Percentiles rank a stretch among this genome's conserved stretches.
Evolutionary conservation across 2,113 vertebrate genomes (phyloP).

Genomic region (Myotis yumanensis): DNA sequence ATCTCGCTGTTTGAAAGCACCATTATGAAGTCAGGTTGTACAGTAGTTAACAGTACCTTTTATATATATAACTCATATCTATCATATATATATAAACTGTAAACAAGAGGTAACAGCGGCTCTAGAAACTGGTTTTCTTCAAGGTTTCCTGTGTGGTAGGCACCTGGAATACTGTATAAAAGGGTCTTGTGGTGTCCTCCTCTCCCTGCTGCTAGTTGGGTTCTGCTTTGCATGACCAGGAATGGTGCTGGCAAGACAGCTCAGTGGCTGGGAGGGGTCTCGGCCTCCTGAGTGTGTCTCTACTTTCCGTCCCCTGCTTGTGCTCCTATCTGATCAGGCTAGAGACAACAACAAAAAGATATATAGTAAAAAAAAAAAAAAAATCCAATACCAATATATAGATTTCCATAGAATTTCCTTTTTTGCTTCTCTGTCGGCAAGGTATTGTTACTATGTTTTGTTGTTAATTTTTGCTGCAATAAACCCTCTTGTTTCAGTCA

Average conservation of each 20-base stretch:
- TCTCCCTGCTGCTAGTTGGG: constrained; percentile 81
- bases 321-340: constrained; percentile 79
- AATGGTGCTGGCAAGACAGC: constrained; percentile 87
- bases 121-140: constrained; percentile 90
- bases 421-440: constrained; percentile 64
- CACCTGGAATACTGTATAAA: constrained; percentile 92
- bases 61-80: constrained; percentile 86
- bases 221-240: constrained; percentile 81
- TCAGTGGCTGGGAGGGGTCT: constrained; percentile 85
- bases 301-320: constrained; percentile 70
- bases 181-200: constrained; percentile 81
- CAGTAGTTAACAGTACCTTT: constrained; percentile 98
- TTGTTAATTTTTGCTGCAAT: constrained; percentile 76
- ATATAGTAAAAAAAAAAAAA: constrained; percentile 61
- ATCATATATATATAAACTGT: constrained; percentile 94
- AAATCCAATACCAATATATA: constrained; percentile 74
- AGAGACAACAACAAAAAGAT: constrained; percentile 76
- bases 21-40: constrained; percentile 96
- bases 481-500: constrained; percentile 73
- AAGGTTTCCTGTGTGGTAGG: constrained; percentile 91
- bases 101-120: constrained; percentile 97
- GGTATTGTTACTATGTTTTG: constrained; percentile 79
- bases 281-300: constrained; percentile 71
- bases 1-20: constrained; percentile 92
- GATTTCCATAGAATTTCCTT: constrained; percentile 77